Percentiles rank a stretch among this genome's conserved stretches.
Evolutionary conservation across 2,113 vertebrate species (phyloP).

Genomic region (Lutjanus erythropterus): DNA sequence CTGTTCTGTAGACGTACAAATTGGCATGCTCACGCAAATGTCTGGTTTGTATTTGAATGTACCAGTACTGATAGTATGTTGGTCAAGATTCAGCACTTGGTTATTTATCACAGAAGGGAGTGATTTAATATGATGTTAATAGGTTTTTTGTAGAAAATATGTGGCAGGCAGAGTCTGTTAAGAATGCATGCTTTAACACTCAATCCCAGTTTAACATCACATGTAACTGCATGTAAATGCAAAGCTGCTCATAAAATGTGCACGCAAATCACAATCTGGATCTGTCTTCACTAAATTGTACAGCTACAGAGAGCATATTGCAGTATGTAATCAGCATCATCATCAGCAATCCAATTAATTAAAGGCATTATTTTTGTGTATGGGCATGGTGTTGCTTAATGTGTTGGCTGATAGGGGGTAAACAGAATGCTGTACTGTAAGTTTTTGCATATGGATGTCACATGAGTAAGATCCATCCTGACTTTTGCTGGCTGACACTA

Average conservation of each 20-base stretch:
- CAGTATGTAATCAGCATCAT: constrained; percentile 59
- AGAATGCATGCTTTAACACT: constrained; percentile 76
- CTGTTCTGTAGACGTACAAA: constrained; percentile 80
- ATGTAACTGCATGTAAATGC: constrained; percentile 81
- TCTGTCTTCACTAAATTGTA: constrained; percentile 68
- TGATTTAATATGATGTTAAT: constrained; percentile 67
- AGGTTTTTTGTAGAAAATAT: constrained; percentile 66
- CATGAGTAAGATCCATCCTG: constrained; percentile 63
- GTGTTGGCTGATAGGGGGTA: constrained; percentile 63
- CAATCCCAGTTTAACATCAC: constrained; percentile 54
- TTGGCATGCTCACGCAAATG: constrained; percentile 75
- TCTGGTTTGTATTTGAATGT: constrained; percentile 84
- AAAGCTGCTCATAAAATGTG: constrained; percentile 70
- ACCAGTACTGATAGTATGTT: constrained; percentile 75
- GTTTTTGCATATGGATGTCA: constrained; percentile 70
- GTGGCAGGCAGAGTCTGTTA: constrained; percentile 60
- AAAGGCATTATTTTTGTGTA: constrained; percentile 79
- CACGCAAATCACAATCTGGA: constrained; percentile 59
- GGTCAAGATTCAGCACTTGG: constrained; percentile 75
- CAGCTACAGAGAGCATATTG: constrained; percentile 64
- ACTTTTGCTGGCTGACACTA: constrained; percentile 81
- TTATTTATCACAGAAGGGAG: constrained; percentile 82
- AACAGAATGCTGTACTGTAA: constrained; percentile 62
- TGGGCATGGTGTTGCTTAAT: constrained; percentile 77
- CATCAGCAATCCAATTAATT: constrained; percentile 55